Evolutionary conservation across 2,797 vertebrate species (phyloP).

Genomic region (Otus scops): DNA sequence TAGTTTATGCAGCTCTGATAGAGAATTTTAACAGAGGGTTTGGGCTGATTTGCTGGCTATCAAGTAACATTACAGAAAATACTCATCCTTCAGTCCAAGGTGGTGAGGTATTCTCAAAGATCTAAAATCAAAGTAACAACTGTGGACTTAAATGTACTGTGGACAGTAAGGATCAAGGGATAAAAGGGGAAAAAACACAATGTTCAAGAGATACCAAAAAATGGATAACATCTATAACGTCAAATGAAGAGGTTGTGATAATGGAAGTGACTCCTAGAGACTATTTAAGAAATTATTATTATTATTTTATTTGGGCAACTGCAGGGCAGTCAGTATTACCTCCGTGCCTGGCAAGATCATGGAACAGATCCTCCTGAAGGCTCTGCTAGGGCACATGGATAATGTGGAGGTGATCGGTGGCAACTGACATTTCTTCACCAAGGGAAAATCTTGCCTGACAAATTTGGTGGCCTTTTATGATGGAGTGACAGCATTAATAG

Average conservation of each 20-base stretch:
- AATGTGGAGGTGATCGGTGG: too few relatives aligned
- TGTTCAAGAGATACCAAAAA: background rate
- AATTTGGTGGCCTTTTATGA: too few relatives aligned
- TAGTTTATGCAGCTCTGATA: background rate
- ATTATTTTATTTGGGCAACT: background rate
- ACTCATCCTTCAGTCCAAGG: background rate
- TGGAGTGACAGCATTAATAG: too few relatives aligned
- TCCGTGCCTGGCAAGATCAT: too few relatives aligned
- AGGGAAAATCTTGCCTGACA: too few relatives aligned
- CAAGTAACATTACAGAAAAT: background rate
- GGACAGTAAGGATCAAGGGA: background rate
- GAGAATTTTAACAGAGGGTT: background rate
- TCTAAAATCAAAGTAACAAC: background rate
- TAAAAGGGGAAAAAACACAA: background rate
- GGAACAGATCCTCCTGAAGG: too few relatives aligned
- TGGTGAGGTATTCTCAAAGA: background rate
- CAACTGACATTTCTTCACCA: too few relatives aligned
- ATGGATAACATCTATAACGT: background rate
- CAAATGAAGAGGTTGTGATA: background rate
- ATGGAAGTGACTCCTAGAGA: background rate
- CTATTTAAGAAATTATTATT: background rate
- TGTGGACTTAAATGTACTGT: background rate
- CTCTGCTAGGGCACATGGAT: too few relatives aligned
- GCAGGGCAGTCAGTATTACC: too few relatives aligned
- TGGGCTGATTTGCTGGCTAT: background rate